phyloP scores from a whole-genome alignment of 2,113 vertebrate species.

The Steatornis caripensis region DNA sequence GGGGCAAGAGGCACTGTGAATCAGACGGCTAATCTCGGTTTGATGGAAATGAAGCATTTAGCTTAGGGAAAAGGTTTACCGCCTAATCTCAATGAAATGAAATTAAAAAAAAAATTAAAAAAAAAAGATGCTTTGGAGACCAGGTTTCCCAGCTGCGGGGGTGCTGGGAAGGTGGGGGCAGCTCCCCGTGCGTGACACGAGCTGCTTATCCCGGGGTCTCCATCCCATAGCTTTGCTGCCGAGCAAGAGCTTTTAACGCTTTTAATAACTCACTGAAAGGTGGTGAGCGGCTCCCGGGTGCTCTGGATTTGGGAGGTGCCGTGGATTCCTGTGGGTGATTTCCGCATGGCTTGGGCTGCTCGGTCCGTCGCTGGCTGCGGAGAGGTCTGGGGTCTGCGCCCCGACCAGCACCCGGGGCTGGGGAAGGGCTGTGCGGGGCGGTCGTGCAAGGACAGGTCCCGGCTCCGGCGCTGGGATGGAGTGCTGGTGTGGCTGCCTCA shows the following conservation, averaged over 20 bases:
- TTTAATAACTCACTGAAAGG: background rate
- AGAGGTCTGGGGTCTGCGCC: background rate
- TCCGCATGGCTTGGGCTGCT: fast-evolving
- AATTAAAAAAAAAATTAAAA: background rate
- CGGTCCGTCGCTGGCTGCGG: fast-evolving
- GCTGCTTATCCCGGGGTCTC: background rate
- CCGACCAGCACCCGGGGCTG: fast-evolving
- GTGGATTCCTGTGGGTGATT: background rate
- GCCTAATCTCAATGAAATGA: constrained; percentile 30
- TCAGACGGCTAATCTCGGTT: constrained; percentile 14
- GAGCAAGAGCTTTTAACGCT: background rate
- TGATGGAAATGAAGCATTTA: constrained; percentile 43
- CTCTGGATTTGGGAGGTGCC: background rate
- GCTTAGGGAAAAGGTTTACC: constrained; percentile 29
- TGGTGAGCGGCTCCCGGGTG: background rate
- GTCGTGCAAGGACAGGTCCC: fast-evolving
- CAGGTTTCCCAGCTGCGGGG: background rate
- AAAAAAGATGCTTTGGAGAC: background rate
- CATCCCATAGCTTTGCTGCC: fast-evolving
- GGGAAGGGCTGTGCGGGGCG: fast-evolving
- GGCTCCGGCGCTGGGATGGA: fast-evolving
- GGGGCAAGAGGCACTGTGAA: fast-evolving
- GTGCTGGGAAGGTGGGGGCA: background rate
- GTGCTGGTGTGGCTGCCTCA: background rate
- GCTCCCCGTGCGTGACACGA: background rate